Evolutionary conservation across 1,140 invertebrate genomes (phyloP).

Genomic region (Pinna nobilis): DNA sequence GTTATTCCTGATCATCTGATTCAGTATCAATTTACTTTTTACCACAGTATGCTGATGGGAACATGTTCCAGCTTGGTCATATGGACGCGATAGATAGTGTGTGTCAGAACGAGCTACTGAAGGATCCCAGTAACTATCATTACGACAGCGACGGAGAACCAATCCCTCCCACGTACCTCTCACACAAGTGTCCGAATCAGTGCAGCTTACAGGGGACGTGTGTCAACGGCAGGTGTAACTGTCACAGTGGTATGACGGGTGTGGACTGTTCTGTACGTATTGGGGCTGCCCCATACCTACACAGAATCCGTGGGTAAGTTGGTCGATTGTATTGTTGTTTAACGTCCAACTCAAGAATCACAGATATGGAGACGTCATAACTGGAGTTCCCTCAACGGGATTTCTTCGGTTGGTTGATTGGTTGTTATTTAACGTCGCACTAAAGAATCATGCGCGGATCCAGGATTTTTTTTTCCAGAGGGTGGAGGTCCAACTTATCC

Average conservation of each 20-base stretch:
- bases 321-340: neutral
- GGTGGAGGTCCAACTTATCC: too few species aligned
- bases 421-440: too few species aligned
- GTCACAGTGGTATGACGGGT: slow-evolving; percentile 37
- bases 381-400: too few species aligned
- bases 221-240: slow-evolving; percentile 35
- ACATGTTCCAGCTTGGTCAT: slow-evolving; percentile 25
- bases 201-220: slow-evolving; percentile 42
- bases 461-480: too few species aligned
- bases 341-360: too few species aligned
- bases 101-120: slow-evolving; percentile 36
- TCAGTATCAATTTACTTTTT: neutral
- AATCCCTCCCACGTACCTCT: slow-evolving; percentile 9
- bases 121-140: slow-evolving; percentile 33
- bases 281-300: slow-evolving; percentile 26
- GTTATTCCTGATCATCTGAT: too few species aligned
- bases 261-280: slow-evolving; percentile 42
- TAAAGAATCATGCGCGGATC: too few species aligned
- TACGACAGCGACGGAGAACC: slow-evolving; percentile 10
- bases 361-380: too few species aligned
- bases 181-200: slow-evolving; percentile 40
- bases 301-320: slow-evolving; percentile 38
- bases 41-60: slow-evolving; percentile 33
- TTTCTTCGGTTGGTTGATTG: too few species aligned
- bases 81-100: slow-evolving; percentile 45